These are phyloP conservation scores for Xenopus tropicalis DNA, from an alignment of 2,113 vertebrate genomes.

Conservation along the genomic window DNA sequence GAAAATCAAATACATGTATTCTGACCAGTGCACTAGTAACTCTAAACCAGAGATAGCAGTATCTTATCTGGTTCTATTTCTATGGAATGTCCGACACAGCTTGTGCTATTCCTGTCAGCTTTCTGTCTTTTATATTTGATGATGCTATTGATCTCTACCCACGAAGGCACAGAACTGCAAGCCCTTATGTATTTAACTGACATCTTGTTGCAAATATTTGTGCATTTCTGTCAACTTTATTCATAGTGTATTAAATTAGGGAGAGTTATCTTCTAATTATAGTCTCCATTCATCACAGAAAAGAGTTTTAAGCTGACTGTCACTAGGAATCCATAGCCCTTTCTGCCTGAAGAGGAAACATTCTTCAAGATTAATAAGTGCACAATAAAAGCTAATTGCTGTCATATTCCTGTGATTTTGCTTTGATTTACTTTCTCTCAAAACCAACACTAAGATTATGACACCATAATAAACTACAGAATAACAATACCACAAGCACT, in stretches of 20 bases:
- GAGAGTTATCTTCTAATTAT: conserved; percentile 41
- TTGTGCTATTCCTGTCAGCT: background rate
- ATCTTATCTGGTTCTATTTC: background rate
- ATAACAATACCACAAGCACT: conserved; percentile 22
- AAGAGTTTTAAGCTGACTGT: conserved; percentile 34
- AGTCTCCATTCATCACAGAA: conserved; percentile 39
- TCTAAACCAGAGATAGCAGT: no score
- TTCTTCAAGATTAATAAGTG: conserved; percentile 43
- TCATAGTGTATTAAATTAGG: conserved; percentile 37
- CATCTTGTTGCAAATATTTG: conserved; percentile 23
- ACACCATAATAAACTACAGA: conserved; percentile 28
- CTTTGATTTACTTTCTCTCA: conserved; percentile 33
- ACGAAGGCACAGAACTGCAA: conserved; percentile 3
- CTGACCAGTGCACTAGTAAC: no score
- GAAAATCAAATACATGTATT: no score
- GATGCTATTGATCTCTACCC: conserved; percentile 9
- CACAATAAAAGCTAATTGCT: conserved; percentile 46
- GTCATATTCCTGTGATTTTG: conserved; percentile 40
- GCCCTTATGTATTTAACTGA: conserved; percentile 21
- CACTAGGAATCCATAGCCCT: conserved; percentile 33
- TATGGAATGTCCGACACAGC: background rate
- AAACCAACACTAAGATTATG: conserved; percentile 37
- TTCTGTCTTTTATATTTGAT: background rate
- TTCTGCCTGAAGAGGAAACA: conserved; percentile 38
- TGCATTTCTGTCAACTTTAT: conserved; percentile 36